These are phyloP conservation scores for Zosterops borbonicus DNA, from an alignment of 2,113 vertebrate species.

Conservation along the genomic window DNA sequence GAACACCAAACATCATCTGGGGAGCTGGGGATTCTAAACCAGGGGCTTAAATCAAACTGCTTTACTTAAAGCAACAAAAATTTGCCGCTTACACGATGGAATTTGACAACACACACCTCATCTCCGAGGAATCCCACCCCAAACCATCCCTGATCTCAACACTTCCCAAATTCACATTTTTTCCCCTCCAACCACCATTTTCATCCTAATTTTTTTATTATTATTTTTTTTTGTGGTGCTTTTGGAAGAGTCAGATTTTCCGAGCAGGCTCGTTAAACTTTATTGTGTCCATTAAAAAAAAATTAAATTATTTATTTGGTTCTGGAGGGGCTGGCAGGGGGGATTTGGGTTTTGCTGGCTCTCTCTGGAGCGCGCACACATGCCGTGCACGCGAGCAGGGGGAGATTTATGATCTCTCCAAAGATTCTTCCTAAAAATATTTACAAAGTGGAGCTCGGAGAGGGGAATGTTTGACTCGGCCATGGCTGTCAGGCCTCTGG, in stretches of 20 bases:
- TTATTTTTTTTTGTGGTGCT: neutral
- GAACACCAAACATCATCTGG: fast-evolving
- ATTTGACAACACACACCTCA: neutral
- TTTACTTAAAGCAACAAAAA: neutral
- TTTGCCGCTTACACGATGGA: fast-evolving
- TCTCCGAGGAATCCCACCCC: neutral
- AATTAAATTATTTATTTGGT: neutral
- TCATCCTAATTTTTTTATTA: neutral
- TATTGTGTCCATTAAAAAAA: neutral
- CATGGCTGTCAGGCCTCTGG: constrained; percentile 47
- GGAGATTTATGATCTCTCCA: constrained; percentile 57
- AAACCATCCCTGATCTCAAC: neutral
- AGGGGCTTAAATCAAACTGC: neutral
- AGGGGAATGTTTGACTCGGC: neutral
- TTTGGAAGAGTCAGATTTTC: neutral
- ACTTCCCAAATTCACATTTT: neutral
- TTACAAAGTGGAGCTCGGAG: constrained; percentile 47
- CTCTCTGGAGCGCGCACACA: neutral
- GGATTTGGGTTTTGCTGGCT: neutral
- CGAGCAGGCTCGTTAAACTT: neutral
- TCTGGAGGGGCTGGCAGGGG: neutral
- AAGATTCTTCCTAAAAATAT: constrained; percentile 71
- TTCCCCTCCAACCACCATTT: fast-evolving
- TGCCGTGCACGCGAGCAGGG: fast-evolving
- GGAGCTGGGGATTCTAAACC: neutral